A percentile compares a stretch with the other conserved stretches of the same genome.
Evolutionary conservation across 2,888 invertebrate genomes (phyloP).

Genomic region (Mechanitis messenoides): DNA sequence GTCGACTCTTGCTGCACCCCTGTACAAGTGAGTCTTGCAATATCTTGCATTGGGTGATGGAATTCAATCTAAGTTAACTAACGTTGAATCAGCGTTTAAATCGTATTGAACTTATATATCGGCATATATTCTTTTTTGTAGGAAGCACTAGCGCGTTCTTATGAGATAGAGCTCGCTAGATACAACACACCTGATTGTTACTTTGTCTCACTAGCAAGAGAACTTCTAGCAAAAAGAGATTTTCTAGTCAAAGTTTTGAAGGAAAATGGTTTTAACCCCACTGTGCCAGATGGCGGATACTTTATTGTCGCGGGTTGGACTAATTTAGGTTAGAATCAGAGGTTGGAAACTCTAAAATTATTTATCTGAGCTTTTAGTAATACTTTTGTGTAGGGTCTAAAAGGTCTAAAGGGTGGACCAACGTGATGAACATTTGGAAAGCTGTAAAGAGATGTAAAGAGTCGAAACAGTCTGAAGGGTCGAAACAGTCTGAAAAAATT

Average conservation of each 20-base stretch:
- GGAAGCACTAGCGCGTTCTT: constrained; percentile 93
- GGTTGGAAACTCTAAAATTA: no score
- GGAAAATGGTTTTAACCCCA: constrained; percentile 92
- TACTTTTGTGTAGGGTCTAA: no score
- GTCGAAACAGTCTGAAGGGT: no score
- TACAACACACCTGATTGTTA: constrained; percentile 87
- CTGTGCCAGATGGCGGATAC: constrained; percentile 97
- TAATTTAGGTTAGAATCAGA: constrained; percentile 72
- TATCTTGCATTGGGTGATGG: no score
- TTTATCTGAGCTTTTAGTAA: no score
- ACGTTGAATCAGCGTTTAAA: no score
- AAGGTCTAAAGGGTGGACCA: no score
- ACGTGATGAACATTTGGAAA: no score
- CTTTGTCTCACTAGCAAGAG: constrained; percentile 84
- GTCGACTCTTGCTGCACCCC: constrained; percentile 96
- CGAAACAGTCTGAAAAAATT: no score
- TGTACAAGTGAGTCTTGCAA: constrained; percentile 76
- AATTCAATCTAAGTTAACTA: no score
- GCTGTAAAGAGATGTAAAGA: no score
- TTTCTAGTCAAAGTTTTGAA: constrained; percentile 83
- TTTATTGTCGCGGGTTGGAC: constrained; percentile 97
- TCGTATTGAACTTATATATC: no score
- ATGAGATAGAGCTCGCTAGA: constrained; percentile 88
- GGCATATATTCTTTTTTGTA: constrained; percentile 45
- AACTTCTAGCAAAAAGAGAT: constrained; percentile 87